A percentile compares a stretch with the other conserved stretches of the same genome.
phyloP scores from a whole-genome alignment of 2,888 invertebrate species.

The Ochropleura leucogaster region DNA sequence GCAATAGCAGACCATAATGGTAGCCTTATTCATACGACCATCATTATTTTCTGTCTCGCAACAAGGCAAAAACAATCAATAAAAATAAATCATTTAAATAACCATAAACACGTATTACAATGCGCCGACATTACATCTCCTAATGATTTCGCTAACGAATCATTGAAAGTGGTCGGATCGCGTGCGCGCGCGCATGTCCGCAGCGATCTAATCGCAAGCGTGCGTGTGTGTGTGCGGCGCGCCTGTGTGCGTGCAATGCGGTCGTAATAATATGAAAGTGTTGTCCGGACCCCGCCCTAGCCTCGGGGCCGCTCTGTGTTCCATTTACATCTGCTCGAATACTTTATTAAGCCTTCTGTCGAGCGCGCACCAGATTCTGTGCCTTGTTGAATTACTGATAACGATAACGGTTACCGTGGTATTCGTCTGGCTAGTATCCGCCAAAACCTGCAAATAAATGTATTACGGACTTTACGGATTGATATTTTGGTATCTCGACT shows the following conservation, averaged over 20 bases:
- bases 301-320: conserved; percentile 86
- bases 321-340: conserved; percentile 90
- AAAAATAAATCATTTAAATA: conserved; percentile 91
- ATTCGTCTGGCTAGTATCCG: conserved; percentile 50
- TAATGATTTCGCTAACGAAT: conserved; percentile 91
- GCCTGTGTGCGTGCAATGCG: conserved; percentile 82
- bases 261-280: conserved; percentile 89
- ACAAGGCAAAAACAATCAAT: conserved; percentile 91
- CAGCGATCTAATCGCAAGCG: conserved; percentile 77
- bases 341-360: conserved; percentile 89
- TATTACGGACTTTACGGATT: conserved; percentile 6
- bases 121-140: conserved; percentile 90
- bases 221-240: conserved; percentile 70
- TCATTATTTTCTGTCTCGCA: conserved; percentile 90
- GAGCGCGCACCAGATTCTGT: conserved; percentile 70
- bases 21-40: conserved; percentile 87
- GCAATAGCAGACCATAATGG: conserved; percentile 85
- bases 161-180: conserved; percentile 90
- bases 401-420: conserved; percentile 65
- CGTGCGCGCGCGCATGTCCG: conserved; percentile 84
- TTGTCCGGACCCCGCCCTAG: conserved; percentile 89
- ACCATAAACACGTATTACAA: conserved; percentile 90
- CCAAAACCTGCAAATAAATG: conserved; percentile 31
- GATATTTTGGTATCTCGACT: background rate
- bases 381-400: conserved; percentile 69